Percentiles rank a stretch among this genome's conserved stretches.
phyloP scores from a whole-genome alignment of 2,113 vertebrate genomes.

The Anser brachyrhynchus region DNA sequence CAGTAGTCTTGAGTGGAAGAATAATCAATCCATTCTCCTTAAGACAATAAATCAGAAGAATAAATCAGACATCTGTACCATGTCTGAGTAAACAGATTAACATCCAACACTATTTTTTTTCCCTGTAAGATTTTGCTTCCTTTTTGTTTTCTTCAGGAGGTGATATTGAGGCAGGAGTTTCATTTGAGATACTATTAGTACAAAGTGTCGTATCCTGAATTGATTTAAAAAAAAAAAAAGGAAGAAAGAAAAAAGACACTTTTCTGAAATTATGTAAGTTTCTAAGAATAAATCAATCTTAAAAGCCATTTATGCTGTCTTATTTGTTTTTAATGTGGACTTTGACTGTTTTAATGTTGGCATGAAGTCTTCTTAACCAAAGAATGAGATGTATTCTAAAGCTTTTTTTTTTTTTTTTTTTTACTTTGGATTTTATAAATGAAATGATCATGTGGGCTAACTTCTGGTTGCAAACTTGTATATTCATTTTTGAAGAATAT shows the following conservation, averaged over 20 bases:
- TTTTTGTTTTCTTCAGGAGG: not conserved
- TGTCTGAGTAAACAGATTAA: not conserved
- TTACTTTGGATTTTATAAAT: not conserved
- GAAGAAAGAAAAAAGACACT: not conserved
- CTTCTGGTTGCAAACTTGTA: not conserved
- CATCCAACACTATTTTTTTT: not conserved
- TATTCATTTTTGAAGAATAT: not conserved
- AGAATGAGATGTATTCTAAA: not conserved
- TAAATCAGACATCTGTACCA: not conserved
- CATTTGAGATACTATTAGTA: not conserved
- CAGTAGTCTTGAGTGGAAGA: not conserved
- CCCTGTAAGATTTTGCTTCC: not conserved
- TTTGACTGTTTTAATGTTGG: not conserved
- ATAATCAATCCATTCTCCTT: not conserved
- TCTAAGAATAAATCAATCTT: not conserved
- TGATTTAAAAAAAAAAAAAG: not conserved
- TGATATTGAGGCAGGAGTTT: not conserved
- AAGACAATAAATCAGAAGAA: not conserved
- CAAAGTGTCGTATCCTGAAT: not conserved
- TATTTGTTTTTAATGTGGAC: not conserved
- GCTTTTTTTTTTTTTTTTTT: not conserved
- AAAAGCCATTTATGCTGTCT: not conserved
- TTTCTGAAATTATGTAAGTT: not conserved
- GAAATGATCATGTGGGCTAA: not conserved
- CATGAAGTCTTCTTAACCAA: not conserved